Base-by-base conservation (phyloP, 2,113 vertebrate species). In the Ivindomyrus marchei region DNA sequence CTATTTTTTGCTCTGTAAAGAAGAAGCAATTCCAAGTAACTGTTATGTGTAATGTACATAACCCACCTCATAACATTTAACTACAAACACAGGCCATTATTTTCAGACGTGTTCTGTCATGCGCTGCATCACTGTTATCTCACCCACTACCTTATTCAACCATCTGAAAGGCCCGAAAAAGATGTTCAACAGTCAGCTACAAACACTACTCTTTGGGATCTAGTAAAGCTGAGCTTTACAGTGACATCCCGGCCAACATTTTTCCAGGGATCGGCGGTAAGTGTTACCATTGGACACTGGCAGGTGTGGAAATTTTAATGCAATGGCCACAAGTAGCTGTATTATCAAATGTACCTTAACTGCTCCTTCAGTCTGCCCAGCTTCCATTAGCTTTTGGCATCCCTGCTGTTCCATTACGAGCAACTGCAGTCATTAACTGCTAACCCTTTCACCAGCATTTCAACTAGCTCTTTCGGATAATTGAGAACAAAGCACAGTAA, bases 1-100 rank as follows among this genome's bases (percentile, higher is more conserved):
- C 36, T 42, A 56, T 42, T 49, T 90, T 87, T 87, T 88, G 52
- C 70, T 58, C 52, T 87, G 42, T 47, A 50, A 80, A 85, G 90
- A 83, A 74, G n/a, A 85, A 91, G 70, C 56, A 88, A 24, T 46
- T 42, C 80, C 36, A 90, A 42, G 88, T 36, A 46, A 70, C 42
- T 53, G 46, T 52, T 36, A 85, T 27, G 90, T 66, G n/a, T 53
- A 91, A 83, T 45, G 74, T 39, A 90, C 46, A 89, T 53, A 77
- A 13, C 88, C 56, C 49, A 62, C 6, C 88, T 85, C 47, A 70
- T 89, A 89, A 86, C 24, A 50, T 87, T 89, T 87, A 90, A 80
- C 66, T 84, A 90, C 39, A 47, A 85, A 85, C 45, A 85, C 84
- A 83, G 31, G 36, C 90, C 74, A 52, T 85, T 58, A 83, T 53